Evolutionary conservation across 53 echinoderm and acorn worm genomes (phyloP).

Genomic region (Zoroaster sp.): DNA sequence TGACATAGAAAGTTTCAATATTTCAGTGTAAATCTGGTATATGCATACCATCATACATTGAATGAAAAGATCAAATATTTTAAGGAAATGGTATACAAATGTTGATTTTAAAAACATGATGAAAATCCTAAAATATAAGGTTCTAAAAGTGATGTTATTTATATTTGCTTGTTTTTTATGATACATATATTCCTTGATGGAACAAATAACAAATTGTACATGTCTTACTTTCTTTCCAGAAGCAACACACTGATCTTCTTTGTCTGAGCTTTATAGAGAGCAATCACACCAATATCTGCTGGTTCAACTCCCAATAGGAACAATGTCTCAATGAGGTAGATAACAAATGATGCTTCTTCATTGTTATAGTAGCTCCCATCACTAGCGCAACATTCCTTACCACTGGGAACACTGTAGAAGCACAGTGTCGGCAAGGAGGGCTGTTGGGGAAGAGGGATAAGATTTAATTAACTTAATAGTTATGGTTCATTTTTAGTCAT

Average conservation of each 20-base stretch:
- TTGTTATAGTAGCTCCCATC: constrained; percentile 93
- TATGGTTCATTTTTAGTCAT: too few species aligned
- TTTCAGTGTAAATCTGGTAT: too few species aligned
- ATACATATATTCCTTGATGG: too few species aligned
- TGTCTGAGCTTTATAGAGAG: constrained; percentile 93
- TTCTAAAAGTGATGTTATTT: too few species aligned
- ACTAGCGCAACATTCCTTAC: constrained; percentile 65
- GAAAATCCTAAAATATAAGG: too few species aligned
- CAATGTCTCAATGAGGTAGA: constrained; percentile 75
- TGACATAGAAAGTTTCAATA: too few species aligned
- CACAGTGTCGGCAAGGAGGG: constrained; percentile 75
- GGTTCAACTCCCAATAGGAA: constrained; percentile 73
- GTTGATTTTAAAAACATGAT: too few species aligned
- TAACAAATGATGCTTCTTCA: constrained; percentile 81
- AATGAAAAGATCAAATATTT: too few species aligned
- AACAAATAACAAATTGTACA: too few species aligned
- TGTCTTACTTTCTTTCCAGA: constrained; percentile 76
- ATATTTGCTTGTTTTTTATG: too few species aligned
- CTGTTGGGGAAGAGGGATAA: background rate
- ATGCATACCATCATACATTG: too few species aligned
- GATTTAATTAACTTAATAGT: background rate
- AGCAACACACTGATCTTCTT: constrained; percentile 62
- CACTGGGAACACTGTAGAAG: constrained; percentile 88
- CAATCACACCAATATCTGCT: constrained; percentile 83
- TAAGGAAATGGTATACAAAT: too few species aligned